Evolutionary conservation across 2,113 vertebrate species (phyloP).

Genomic region (Aspiorhynchus laticeps): DNA sequence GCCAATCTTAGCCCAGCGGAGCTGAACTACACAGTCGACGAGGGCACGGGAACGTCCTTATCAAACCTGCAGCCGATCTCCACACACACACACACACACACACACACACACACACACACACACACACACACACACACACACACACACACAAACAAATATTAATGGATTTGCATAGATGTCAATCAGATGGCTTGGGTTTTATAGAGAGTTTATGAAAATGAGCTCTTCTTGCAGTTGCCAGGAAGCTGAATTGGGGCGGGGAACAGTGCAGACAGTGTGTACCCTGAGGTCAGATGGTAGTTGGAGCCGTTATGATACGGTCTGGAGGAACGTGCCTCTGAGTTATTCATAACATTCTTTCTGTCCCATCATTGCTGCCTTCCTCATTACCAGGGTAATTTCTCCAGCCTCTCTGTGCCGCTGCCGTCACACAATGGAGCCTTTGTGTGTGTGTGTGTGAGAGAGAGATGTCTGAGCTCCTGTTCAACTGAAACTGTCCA

Average conservation of each 20-base stretch:
- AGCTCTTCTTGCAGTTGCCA: slow-evolving; percentile 1
- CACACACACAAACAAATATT: background rate
- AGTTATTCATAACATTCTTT: slow-evolving; percentile 50
- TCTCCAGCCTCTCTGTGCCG: slow-evolving; percentile 31
- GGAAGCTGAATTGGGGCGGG: slow-evolving; percentile 13
- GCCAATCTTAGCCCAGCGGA: slow-evolving; percentile 27
- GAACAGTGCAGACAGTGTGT: slow-evolving; percentile 15
- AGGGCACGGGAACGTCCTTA: slow-evolving; percentile 10
- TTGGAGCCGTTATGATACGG: slow-evolving; percentile 39
- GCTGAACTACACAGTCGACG: slow-evolving; percentile 11
- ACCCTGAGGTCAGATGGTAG: slow-evolving; percentile 10
- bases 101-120: background rate
- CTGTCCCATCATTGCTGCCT: slow-evolving; percentile 36
- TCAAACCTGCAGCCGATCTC: background rate
- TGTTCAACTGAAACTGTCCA: slow-evolving; percentile 62
- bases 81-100: background rate
- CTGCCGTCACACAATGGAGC: slow-evolving; percentile 44
- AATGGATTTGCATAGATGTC: slow-evolving; percentile 43
- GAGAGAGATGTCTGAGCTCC: slow-evolving; percentile 52
- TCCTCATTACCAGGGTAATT: slow-evolving; percentile 55
- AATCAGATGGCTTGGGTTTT: slow-evolving; percentile 16
- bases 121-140: background rate
- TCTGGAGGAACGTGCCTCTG: slow-evolving; percentile 35
- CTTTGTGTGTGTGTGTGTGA: slow-evolving; percentile 36
- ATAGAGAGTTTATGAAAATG: slow-evolving; percentile 31